A percentile compares a stretch with the other conserved stretches of the same genome.
Evolutionary conservation across 2,888 invertebrate species (phyloP).

Genomic region (Acleris emargana): DNA sequence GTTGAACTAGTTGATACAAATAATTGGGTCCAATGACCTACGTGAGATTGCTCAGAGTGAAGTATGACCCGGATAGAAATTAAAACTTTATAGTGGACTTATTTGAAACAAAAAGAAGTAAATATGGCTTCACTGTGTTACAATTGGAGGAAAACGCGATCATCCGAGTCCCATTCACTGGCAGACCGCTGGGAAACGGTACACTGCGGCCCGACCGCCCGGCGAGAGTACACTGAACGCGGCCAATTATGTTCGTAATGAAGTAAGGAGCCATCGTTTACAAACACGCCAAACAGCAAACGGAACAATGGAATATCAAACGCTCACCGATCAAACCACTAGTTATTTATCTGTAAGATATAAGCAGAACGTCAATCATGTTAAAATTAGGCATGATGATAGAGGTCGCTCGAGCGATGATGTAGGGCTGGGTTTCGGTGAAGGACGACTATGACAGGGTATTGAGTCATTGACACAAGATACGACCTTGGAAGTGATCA

Average conservation of each 20-base stretch:
- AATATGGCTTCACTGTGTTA: conserved; percentile 11
- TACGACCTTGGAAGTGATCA: conserved; percentile 22
- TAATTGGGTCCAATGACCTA: conserved; percentile 53
- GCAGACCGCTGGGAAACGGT: conserved; percentile 51
- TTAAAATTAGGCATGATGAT: neutral
- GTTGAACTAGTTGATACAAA: conserved; percentile 42
- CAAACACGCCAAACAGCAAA: conserved; percentile 67
- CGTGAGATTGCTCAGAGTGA: conserved; percentile 37
- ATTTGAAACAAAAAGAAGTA: neutral
- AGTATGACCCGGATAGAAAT: conserved; percentile 39
- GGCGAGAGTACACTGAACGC: conserved; percentile 57
- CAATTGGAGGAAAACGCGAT: conserved; percentile 31
- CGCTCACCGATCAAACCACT: conserved; percentile 21
- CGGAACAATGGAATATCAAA: conserved; percentile 47
- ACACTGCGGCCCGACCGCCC: conserved; percentile 50
- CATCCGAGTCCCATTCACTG: conserved; percentile 49
- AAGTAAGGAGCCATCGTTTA: conserved; percentile 67
- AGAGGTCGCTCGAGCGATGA: neutral
- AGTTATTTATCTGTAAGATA: too few relatives aligned
- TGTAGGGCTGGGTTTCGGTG: neutral
- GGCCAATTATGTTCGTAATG: conserved; percentile 55
- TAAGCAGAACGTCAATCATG: too few relatives aligned
- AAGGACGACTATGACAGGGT: conserved; percentile 6
- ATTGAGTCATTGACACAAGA: conserved; percentile 29
- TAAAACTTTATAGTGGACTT: conserved; percentile 1